phyloP scores from a whole-genome alignment of 2,797 vertebrate species.

The Arctocebus calabarensis region DNA sequence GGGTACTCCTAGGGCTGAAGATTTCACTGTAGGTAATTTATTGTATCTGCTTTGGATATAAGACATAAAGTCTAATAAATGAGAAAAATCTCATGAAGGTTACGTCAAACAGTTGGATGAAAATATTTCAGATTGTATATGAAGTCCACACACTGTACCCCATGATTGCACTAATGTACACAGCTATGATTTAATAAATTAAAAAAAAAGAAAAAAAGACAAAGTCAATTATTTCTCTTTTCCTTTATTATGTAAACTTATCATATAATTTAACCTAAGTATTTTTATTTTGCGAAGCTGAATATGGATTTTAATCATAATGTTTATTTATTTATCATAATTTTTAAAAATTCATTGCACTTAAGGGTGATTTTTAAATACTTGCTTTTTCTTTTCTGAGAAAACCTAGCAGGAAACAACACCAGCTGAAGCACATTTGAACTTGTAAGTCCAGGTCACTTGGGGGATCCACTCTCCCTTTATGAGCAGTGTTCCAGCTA shows the following conservation, averaged over 20 bases:
- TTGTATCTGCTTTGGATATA: not conserved
- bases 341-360: not conserved
- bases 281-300: not conserved
- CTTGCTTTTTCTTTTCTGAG: not conserved
- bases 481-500: not conserved
- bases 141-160: too few relatives aligned
- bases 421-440: not conserved
- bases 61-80: not conserved
- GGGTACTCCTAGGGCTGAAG: not conserved
- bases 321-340: not conserved
- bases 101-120: too few relatives aligned
- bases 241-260: not conserved
- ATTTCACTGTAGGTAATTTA: slow-evolving; percentile 12
- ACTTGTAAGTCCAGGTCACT: not conserved
- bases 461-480: not conserved
- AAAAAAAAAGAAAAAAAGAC: too few relatives aligned
- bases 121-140: too few relatives aligned
- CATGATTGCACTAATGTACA: too few relatives aligned
- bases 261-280: not conserved
- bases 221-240: not conserved
- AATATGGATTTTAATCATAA: not conserved
- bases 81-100: too few relatives aligned
- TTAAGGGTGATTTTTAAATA: not conserved
- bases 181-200: too few relatives aligned
- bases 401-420: not conserved